Conservation (phyloP, 2,888 invertebrate species). For the Mesorhabditis spiculigera region DNA sequence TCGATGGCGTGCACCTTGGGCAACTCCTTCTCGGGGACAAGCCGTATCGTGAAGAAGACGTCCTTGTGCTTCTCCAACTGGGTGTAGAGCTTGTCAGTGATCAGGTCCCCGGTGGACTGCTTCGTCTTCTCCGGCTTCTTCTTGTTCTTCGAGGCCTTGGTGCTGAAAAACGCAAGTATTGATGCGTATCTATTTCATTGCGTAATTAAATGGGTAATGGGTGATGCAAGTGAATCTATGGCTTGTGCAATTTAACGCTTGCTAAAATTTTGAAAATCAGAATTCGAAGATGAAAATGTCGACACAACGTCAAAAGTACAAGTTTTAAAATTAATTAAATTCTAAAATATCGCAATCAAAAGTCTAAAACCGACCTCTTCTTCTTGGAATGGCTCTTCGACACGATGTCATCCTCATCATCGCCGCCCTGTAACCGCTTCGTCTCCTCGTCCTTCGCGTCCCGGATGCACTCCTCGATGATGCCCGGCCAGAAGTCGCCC, state of each 20-base stretch:
- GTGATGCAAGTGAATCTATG: no score
- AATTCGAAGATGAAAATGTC: no score
- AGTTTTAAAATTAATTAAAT: no score
- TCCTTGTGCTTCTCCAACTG: constrained; percentile 99
- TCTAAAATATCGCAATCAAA: no score
- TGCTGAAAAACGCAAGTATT: constrained; percentile 15
- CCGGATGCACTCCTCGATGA: constrained; percentile 88
- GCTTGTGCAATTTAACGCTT: no score
- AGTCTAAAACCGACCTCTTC: constrained; percentile 16
- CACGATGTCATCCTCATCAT: constrained; percentile 19
- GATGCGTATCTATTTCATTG: not conserved
- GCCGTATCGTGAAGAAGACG: constrained; percentile 95
- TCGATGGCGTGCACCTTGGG: constrained; percentile 74
- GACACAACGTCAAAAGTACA: no score
- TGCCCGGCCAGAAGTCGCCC: constrained; percentile 99
- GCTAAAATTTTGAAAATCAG: no score
- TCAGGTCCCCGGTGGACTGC: constrained; percentile 66
- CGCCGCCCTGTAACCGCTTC: constrained; percentile 69
- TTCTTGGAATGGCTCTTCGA: constrained; percentile 11
- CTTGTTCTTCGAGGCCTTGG: constrained; percentile 72
- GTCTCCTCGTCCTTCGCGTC: constrained; percentile 97
- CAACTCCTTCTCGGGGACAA: constrained; percentile 60
- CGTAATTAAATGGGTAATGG: not conserved
- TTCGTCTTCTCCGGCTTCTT: constrained; percentile 92
- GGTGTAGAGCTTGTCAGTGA: constrained; percentile 92